Evolutionary conservation across 2,113 vertebrate genomes (phyloP).

Genomic region (Macrotus californicus): DNA sequence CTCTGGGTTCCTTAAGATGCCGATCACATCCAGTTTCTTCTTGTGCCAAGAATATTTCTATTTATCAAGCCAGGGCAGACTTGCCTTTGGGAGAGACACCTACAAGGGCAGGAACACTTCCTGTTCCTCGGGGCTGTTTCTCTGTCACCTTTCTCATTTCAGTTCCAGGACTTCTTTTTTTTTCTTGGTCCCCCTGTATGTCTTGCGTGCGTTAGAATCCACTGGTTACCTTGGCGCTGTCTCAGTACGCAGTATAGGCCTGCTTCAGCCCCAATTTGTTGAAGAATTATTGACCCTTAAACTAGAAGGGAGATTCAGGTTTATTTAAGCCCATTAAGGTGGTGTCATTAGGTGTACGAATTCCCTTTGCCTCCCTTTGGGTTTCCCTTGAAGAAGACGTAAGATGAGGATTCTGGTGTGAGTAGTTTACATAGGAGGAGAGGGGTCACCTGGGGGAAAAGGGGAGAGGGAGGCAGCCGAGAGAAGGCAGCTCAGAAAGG

Average conservation of each 20-base stretch:
- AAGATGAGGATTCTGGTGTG: neutral
- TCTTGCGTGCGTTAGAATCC: neutral
- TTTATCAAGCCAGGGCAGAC: constrained; percentile 55
- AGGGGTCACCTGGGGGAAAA: rapidly evolving
- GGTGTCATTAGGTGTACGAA: neutral
- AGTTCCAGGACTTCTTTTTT: neutral
- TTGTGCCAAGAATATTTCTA: constrained; percentile 57
- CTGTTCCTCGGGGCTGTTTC: neutral
- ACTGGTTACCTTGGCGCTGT: neutral
- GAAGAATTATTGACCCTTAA: neutral
- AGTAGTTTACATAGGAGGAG: neutral
- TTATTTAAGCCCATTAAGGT: neutral
- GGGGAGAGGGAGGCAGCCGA: neutral
- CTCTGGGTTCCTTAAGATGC: constrained; percentile 63
- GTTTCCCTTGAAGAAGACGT: neutral
- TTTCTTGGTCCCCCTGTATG: neutral
- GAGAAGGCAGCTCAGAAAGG: neutral
- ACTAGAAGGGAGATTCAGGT: neutral
- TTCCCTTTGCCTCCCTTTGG: neutral
- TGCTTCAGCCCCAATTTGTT: neutral
- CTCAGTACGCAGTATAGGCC: neutral
- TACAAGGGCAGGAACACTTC: constrained; percentile 45
- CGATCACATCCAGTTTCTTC: constrained; percentile 45
- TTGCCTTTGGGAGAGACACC: constrained; percentile 64
- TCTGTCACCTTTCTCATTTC: constrained; percentile 58